Percentiles rank a stretch among this genome's conserved stretches.
phyloP scores from a whole-genome alignment of 2,113 vertebrate species.

The Hemichromis elongatus region DNA sequence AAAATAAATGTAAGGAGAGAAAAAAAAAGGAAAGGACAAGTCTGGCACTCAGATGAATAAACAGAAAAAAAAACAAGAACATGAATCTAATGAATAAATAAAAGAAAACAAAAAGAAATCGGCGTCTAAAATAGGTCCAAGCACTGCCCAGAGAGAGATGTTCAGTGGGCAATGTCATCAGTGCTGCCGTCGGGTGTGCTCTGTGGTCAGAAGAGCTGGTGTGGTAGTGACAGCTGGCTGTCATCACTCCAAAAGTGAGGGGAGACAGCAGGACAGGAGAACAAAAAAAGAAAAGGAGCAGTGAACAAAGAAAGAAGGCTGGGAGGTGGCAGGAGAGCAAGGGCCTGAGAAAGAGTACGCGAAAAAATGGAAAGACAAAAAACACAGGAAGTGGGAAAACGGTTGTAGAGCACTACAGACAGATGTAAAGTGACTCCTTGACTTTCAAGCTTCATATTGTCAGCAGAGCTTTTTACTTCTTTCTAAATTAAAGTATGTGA shows the following conservation, averaged over 20 bases:
- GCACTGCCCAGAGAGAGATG: background rate
- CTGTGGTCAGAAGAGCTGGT: background rate
- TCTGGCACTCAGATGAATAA: background rate
- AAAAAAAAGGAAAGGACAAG: background rate
- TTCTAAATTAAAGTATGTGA: background rate
- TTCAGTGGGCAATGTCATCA: slow-evolving; percentile 41
- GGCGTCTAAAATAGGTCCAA: slow-evolving; percentile 1
- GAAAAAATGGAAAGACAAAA: background rate
- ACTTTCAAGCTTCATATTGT: background rate
- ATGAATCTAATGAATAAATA: slow-evolving; percentile 41
- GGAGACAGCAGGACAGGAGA: background rate
- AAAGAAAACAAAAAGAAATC: slow-evolving; percentile 6
- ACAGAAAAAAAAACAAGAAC: background rate
- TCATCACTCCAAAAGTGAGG: slow-evolving; percentile 11
- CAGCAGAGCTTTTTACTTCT: background rate
- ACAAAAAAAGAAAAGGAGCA: background rate
- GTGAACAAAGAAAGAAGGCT: background rate
- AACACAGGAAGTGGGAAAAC: background rate
- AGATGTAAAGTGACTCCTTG: background rate
- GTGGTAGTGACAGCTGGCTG: slow-evolving; percentile 50
- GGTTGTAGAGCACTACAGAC: background rate
- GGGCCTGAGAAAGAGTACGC: background rate
- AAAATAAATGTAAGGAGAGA: background rate
- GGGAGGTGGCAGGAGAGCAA: background rate
- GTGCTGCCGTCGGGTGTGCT: slow-evolving; percentile 18